phyloP scores from a whole-genome alignment of 2,797 vertebrate species.

The Linurgus olivaceus region DNA sequence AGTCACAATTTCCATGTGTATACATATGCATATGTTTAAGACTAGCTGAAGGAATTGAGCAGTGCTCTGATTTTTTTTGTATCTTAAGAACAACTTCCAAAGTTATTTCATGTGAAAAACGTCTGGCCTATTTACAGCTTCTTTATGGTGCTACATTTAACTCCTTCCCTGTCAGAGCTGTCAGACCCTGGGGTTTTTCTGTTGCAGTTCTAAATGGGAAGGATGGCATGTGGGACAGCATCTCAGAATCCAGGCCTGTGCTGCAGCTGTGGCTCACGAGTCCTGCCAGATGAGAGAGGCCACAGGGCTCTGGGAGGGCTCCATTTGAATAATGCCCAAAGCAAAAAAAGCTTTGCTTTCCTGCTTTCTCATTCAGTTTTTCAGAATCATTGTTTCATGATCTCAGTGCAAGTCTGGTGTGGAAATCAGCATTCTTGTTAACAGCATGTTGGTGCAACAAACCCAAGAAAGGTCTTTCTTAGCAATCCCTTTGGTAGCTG shows the following conservation, averaged over 20 bases:
- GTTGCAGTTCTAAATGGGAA: background rate
- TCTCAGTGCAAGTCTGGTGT: background rate
- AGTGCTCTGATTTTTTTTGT: background rate
- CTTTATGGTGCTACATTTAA: background rate
- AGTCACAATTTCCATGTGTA: background rate
- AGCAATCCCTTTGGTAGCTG: background rate
- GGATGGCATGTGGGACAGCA: background rate
- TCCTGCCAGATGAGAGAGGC: background rate
- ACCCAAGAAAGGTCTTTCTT: background rate
- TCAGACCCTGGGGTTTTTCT: background rate
- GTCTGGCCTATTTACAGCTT: background rate
- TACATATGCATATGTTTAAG: background rate
- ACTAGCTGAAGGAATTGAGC: background rate
- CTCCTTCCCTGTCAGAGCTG: background rate
- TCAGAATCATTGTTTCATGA: background rate
- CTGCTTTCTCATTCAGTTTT: background rate
- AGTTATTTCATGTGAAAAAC: background rate
- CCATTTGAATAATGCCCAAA: background rate
- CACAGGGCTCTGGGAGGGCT: background rate
- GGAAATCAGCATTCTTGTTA: background rate
- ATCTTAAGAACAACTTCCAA: background rate
- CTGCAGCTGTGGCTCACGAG: fast-evolving
- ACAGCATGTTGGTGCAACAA: background rate
- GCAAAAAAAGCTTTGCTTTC: background rate
- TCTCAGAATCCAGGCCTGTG: background rate